Conservation (phyloP, 2,113 vertebrate species). For the Fulica atra region DNA sequence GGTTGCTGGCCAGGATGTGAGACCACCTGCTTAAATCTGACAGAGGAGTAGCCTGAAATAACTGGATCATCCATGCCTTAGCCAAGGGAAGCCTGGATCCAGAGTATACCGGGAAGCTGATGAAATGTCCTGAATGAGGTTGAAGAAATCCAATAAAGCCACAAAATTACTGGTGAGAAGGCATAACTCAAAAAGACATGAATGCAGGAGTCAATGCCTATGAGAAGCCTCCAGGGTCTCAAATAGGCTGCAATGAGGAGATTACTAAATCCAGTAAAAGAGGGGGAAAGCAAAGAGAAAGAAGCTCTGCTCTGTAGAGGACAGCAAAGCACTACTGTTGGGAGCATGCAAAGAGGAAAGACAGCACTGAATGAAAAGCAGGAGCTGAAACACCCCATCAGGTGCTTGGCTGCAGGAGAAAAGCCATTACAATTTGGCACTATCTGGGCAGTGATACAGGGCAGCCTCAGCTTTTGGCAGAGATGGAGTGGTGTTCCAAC, state of each 20-base stretch:
- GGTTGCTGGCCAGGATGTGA: not conserved
- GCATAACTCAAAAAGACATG: not conserved
- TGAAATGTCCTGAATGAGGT: not conserved
- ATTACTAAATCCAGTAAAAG: not conserved
- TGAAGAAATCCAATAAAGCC: constrained; percentile 24
- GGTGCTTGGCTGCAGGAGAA: not conserved
- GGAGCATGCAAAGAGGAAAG: not conserved
- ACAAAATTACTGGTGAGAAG: not conserved
- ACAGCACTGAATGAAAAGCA: not conserved
- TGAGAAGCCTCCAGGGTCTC: not conserved
- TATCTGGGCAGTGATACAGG: rapidly evolving
- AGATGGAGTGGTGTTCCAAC: not conserved
- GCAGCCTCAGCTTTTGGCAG: not conserved
- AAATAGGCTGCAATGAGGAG: not conserved
- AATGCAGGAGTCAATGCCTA: constrained; percentile 21
- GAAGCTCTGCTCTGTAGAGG: constrained; percentile 15
- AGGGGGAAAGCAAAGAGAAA: not conserved
- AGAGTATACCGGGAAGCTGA: rapidly evolving
- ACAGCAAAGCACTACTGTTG: constrained; percentile 11
- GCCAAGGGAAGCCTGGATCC: not conserved
- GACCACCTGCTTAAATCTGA: not conserved
- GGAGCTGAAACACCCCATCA: not conserved
- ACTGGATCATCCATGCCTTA: not conserved
- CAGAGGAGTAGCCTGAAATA: not conserved
- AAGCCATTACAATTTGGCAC: not conserved